Percentiles rank a stretch among this genome's conserved stretches.
phyloP scores from a whole-genome alignment of 2,888 invertebrate species.

The Papilio elwesi region DNA sequence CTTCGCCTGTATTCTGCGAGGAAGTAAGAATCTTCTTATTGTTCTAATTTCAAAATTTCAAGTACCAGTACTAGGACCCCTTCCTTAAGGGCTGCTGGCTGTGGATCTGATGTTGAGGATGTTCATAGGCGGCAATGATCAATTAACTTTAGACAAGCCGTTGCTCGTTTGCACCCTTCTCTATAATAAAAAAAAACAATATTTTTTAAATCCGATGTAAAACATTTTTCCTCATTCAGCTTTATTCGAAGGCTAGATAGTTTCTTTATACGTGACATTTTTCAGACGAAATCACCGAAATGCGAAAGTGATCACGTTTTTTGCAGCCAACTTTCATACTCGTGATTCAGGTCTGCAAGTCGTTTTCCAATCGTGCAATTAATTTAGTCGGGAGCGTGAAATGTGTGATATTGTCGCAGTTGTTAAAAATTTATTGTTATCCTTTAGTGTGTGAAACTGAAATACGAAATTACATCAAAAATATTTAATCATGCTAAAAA shows the following conservation, averaged over 20 bases:
- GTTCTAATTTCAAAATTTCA: neutral
- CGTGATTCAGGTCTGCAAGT: constrained; percentile 12
- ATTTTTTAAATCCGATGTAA: neutral
- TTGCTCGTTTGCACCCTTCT: too few species aligned
- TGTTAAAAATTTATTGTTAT: neutral
- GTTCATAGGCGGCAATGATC: too few species aligned
- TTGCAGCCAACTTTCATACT: constrained; percentile 29
- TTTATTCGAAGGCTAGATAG: neutral
- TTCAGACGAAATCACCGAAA: constrained; percentile 3
- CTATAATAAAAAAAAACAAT: neutral
- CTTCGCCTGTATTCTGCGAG: too few species aligned
- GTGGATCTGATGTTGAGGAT: too few species aligned
- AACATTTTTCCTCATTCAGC: neutral
- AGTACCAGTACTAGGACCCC: neutral
- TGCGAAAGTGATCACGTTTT: constrained; percentile 28
- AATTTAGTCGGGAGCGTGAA: constrained; percentile 37
- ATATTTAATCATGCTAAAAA: too few species aligned
- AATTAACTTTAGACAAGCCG: too few species aligned
- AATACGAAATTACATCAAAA: too few species aligned
- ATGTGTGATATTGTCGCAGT: neutral
- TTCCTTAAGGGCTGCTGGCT: too few species aligned
- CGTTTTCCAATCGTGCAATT: constrained; percentile 44
- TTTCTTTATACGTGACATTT: constrained; percentile 7
- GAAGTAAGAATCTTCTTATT: neutral
- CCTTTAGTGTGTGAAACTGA: too few species aligned